Percentiles rank a stretch among this genome's conserved stretches.
These are phyloP conservation scores for Drosophila murphyi DNA, from an alignment of 1,140 invertebrate species.

Conservation along the genomic window DNA sequence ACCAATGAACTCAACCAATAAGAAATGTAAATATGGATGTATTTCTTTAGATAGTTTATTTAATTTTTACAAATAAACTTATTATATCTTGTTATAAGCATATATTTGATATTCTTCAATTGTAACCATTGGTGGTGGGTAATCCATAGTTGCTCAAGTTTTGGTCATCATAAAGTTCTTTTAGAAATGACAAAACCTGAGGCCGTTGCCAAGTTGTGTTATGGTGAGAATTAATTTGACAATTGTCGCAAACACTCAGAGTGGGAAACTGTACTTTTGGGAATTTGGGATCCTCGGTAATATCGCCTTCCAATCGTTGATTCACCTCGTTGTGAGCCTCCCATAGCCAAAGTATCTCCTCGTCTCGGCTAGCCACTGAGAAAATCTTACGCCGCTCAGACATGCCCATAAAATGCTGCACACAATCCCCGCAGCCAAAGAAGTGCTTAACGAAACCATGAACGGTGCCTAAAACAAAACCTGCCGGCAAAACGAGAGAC, in stretches of 20 bases:
- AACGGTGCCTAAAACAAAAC: conserved; percentile 90
- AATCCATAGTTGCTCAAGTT: conserved; percentile 62
- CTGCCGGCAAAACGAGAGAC: conserved; percentile 84
- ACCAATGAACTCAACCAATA: too few species aligned
- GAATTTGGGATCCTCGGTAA: conserved; percentile 94
- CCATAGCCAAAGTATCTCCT: conserved; percentile 97
- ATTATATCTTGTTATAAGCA: too few species aligned
- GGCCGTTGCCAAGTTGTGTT: conserved; percentile 23
- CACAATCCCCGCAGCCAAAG: conserved; percentile 96
- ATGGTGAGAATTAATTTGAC: conserved; percentile 73
- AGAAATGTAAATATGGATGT: too few species aligned
- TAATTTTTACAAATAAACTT: too few species aligned
- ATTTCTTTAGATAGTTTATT: too few species aligned
- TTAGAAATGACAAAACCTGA: conserved; percentile 51
- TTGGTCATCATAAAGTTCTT: conserved; percentile 23
- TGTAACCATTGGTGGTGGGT: conserved; percentile 40
- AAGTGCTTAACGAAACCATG: conserved; percentile 95
- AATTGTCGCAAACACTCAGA: conserved; percentile 88
- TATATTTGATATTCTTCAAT: conserved; percentile 1
- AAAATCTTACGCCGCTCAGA: conserved; percentile 87
- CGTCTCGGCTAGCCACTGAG: conserved; percentile 88
- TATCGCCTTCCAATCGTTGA: conserved; percentile 91
- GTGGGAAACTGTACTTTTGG: conserved; percentile 97
- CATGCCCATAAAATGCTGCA: conserved; percentile 93
- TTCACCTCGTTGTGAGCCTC: conserved; percentile 97